phyloP scores from a whole-genome alignment of 2,797 vertebrate genomes.

The Clamator glandarius region DNA sequence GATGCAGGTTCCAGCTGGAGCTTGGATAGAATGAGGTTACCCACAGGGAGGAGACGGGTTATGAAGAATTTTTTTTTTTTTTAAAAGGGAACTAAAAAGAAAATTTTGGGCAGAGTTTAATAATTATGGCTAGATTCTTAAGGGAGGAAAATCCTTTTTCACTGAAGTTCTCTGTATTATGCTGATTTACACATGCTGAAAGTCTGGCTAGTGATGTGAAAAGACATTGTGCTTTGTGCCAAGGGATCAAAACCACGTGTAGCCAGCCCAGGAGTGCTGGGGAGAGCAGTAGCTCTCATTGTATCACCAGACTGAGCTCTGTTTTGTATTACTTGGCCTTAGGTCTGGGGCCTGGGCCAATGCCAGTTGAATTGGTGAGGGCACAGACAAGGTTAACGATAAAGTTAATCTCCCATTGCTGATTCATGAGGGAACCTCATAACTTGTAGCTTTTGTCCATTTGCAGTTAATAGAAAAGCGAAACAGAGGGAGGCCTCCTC shows the following conservation, averaged over 20 bases:
- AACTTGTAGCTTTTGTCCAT: conserved; percentile 30
- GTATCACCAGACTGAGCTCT: not conserved
- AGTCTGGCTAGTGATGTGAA: not conserved
- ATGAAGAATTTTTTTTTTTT: not conserved
- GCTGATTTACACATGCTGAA: not conserved
- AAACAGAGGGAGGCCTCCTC: not conserved
- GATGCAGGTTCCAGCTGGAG: conserved; percentile 54
- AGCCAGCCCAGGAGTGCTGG: not conserved
- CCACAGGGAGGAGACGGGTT: conserved; percentile 13
- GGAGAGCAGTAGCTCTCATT: not conserved
- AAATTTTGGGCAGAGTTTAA: not conserved
- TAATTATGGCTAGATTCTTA: not conserved
- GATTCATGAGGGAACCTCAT: conserved; percentile 21
- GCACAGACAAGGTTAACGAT: conserved; percentile 49
- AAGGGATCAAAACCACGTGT: not conserved
- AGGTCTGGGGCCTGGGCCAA: conserved; percentile 42
- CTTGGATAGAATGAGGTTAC: conserved; percentile 47
- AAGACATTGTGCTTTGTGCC: not conserved
- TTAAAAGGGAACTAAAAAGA: not conserved
- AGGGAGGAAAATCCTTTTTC: not conserved
- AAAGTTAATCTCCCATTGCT: conserved; percentile 47
- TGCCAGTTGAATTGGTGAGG: conserved; percentile 37
- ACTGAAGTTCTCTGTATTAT: not conserved
- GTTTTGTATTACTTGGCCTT: not conserved
- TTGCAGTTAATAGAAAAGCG: conserved; percentile 9